A percentile compares a stretch with the other conserved stretches of the same genome.
phyloP scores from a whole-genome alignment of 2,797 vertebrate genomes.

The Mormyrops attenuatus region DNA sequence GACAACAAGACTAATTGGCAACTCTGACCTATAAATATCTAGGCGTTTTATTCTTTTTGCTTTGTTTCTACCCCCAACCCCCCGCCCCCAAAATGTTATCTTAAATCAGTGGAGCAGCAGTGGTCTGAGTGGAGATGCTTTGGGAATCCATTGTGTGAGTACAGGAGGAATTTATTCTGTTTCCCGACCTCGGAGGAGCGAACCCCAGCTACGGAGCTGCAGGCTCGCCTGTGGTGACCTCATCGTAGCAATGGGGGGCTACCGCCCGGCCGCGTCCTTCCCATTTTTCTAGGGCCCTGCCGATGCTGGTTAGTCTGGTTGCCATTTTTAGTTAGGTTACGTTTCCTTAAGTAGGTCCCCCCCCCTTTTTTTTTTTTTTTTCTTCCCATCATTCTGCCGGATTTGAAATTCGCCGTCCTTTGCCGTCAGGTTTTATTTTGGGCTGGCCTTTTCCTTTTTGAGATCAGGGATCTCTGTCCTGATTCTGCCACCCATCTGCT shows the following conservation, averaged over 20 bases:
- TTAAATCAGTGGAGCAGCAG: constrained; percentile 18
- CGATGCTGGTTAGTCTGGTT: neutral
- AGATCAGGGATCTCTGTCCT: neutral
- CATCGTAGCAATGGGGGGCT: neutral
- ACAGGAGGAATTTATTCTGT: neutral
- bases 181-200: neutral
- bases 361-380: neutral
- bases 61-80: neutral
- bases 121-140: constrained; percentile 16
- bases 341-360: neutral
- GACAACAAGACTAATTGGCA: neutral
- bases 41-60: constrained; percentile 9
- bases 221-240: neutral
- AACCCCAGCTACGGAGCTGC: neutral
- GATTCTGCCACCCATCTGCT: neutral
- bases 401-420: neutral
- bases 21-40: constrained; percentile 1
- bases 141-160: constrained; percentile 20
- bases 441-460: neutral
- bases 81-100: neutral
- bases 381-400: neutral
- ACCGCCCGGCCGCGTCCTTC: neutral
- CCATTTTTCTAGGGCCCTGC: neutral
- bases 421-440: neutral
- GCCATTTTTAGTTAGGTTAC: neutral